Conservation (phyloP, 2,113 vertebrate species). For the Thryonomys swinderianus region DNA sequence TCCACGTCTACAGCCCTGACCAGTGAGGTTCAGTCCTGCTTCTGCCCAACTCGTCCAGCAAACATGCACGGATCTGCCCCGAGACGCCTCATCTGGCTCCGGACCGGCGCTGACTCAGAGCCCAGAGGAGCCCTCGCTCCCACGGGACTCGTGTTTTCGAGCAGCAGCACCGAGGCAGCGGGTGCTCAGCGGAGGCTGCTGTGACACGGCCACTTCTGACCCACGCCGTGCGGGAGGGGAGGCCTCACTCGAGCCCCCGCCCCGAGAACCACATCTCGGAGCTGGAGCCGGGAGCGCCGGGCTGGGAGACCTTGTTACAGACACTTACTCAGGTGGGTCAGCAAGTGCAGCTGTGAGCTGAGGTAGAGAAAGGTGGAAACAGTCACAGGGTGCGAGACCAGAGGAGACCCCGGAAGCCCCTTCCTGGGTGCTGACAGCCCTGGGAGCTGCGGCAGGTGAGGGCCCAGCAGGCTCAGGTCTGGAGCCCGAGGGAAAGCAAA, state of each 20-base stretch:
- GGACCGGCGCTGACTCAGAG: not conserved
- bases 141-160: not conserved
- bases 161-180: not conserved
- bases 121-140: not conserved
- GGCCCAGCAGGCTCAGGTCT: not conserved
- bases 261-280: not conserved
- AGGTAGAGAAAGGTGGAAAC: not conserved
- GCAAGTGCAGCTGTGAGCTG: not conserved
- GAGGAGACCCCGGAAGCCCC: not conserved
- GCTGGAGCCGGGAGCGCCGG: not conserved
- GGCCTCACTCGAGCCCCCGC: not conserved
- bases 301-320: too few species aligned
- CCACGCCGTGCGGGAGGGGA: not conserved
- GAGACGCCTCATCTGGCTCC: too few species aligned
- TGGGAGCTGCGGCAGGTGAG: too few species aligned
- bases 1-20: not conserved
- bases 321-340: not conserved
- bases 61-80: not conserved
- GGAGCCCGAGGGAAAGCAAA: not conserved
- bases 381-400: not conserved
- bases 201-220: not conserved
- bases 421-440: not conserved
- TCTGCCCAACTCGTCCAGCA: not conserved
- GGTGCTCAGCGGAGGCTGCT: not conserved
- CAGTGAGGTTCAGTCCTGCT: not conserved